These are phyloP conservation scores for Nyleta sp. DNA, from an alignment of 2,888 invertebrate species.

Conservation along the genomic window DNA sequence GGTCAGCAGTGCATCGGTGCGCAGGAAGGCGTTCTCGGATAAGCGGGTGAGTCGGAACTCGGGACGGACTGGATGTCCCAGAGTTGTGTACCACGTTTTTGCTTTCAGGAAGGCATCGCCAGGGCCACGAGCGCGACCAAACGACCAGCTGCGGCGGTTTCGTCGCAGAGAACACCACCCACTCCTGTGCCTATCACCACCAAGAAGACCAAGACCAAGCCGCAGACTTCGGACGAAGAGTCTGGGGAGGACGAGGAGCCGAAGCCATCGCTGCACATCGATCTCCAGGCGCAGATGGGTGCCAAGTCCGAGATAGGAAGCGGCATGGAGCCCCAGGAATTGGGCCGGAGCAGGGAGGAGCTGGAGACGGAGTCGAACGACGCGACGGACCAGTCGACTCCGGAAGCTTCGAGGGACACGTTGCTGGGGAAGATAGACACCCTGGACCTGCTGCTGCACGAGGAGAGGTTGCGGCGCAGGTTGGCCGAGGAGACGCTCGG, in stretches of 20 bases:
- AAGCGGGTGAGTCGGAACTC: constrained; percentile 17
- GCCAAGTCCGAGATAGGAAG: constrained; percentile 34
- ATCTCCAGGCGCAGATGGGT: constrained; percentile 73
- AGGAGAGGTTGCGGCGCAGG: constrained; percentile 75
- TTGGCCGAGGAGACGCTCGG: constrained; percentile 73
- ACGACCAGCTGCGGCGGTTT: constrained; percentile 61
- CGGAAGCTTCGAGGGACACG: constrained; percentile 68
- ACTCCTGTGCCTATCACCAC: constrained; percentile 26
- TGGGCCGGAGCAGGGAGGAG: background rate
- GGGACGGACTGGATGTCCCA: too few species aligned
- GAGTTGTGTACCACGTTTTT: too few species aligned
- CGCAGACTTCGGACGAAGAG: constrained; percentile 31
- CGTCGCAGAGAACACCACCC: constrained; percentile 56
- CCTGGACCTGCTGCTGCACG: constrained; percentile 69
- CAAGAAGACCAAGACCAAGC: constrained; percentile 64
- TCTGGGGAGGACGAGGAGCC: constrained; percentile 16
- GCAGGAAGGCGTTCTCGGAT: background rate
- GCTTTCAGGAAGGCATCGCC: constrained; percentile 7
- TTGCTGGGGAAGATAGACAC: constrained; percentile 70
- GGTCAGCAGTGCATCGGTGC: constrained; percentile 61
- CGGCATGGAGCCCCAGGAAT: constrained; percentile 4
- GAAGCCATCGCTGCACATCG: constrained; percentile 72
- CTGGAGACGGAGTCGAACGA: constrained; percentile 28
- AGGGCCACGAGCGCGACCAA: constrained; percentile 70
- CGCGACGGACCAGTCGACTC: constrained; percentile 4